Evolutionary conservation across 2,797 vertebrate genomes (phyloP), one percentile per base, ranked within the genome.

Genomic region (Hydrolagus colliei): DNA sequence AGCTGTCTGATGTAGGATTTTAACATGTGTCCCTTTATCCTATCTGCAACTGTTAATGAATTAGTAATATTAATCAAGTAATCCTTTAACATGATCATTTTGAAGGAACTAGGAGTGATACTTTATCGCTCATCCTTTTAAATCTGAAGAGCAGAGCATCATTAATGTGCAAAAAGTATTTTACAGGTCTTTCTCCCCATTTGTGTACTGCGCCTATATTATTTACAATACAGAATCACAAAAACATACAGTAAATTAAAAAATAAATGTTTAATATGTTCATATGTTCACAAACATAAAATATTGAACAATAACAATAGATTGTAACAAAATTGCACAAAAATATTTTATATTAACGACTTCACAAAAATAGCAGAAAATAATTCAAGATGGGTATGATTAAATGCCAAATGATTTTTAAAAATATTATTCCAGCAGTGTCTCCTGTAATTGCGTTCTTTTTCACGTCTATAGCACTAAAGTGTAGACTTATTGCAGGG

Each of bases 391-490:
- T 92, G 90, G 91, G 90, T 89, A 93, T 91, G 92, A 92, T 90
- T 86, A 86, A 88, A 89, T 90, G 90, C 91, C 90, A 93, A 91
- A 91, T 92, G 91, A 92, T 85, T 67, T 59, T 78, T 87, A 71
- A 86, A 88, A 86, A 88, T 88, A 80, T 86, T 88, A 88, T 86
- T 91, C 90, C 88, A 91, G 79, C 79, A 63, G 89, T 92, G 89
- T 74, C 62, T 74, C 72, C 89, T 89, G 88, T 87, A 90, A 88
- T 88, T 86, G 63, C 87, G 94, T 94, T 92, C 93, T 89, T 92
- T 86, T 91, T 95, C 91, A 94, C 90, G 93, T 93, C 91, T 92
- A 93, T 93, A 95, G 91, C 91, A 92, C 91, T 88, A 86, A 71
- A 86, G 86, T 86, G 86, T 91, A 93, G 92, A 92, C 88, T 94